Evolutionary conservation across 2,113 vertebrate species (phyloP).

Genomic region (Hemiprocne comata): DNA sequence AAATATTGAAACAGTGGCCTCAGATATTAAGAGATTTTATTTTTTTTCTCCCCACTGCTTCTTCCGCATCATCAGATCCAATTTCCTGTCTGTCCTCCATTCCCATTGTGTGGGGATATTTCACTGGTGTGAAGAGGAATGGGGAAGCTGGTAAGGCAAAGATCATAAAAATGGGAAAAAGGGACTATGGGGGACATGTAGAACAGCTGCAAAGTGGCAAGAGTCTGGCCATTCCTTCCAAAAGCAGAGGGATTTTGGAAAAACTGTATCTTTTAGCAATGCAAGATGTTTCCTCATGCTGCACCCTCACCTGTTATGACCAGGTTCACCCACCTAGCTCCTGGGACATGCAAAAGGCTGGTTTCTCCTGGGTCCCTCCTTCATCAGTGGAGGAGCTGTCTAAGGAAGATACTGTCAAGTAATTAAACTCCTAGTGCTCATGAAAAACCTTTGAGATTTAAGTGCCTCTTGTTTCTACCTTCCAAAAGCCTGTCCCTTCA

Average conservation of each 20-base stretch:
- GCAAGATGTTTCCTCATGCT: not conserved
- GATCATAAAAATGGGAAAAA: not conserved
- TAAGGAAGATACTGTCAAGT: not conserved
- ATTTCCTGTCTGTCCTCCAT: not conserved
- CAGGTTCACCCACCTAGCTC: not conserved
- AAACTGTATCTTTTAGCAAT: not conserved
- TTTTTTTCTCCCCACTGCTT: not conserved
- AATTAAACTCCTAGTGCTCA: not conserved
- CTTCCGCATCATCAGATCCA: not conserved
- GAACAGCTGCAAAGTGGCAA: fast-evolving
- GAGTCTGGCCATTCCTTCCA: not conserved
- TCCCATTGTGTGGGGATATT: fast-evolving
- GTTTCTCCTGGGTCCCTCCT: not conserved
- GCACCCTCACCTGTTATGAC: not conserved
- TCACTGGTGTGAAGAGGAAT: not conserved
- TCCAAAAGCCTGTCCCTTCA: not conserved
- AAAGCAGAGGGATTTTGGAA: not conserved
- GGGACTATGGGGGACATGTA: not conserved
- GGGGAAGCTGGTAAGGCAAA: not conserved
- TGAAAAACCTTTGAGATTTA: not conserved
- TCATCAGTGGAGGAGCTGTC: not conserved
- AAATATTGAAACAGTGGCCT: not conserved
- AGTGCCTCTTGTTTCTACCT: slow-evolving; percentile 46
- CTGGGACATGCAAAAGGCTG: fast-evolving
- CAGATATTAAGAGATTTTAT: not conserved